Evolutionary conservation across 2,113 vertebrate species (phyloP), one percentile per base, ranked within the genome.

Genomic region (Aegithalos caudatus): DNA sequence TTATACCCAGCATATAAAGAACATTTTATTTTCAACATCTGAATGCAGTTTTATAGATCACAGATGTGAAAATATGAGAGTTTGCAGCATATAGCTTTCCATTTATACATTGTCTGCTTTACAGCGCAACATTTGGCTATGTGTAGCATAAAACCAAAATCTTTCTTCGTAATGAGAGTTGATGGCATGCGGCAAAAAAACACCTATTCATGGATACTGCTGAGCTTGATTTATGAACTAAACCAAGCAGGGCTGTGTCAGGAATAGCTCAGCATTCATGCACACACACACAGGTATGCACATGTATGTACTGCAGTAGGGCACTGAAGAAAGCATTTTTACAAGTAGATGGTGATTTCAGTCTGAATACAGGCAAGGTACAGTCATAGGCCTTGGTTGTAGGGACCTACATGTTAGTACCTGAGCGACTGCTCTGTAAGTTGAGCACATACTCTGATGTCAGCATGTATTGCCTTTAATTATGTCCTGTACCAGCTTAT

Each of bases 231-330:
- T 61, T 61, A 56, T n/a, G n/a, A 66, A 66, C 17, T 7, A 15
- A 37, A 65, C 15, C 21, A 53, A 86, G 25, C 22, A 56, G 17
- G 21, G 10, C 31, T 86, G 40, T 42, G 45, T 37, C 31, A 66
- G 42, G 6, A 80, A 29, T 8, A 76, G 27, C 12, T 76, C 44
- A 38, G 29, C 12, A 38, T 22, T 42, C 12, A 31, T n/a, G n/a
- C 3, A 2, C 1, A 4, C 24, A 4, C 58, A 15, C 8, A 33
- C 2, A 38, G 23, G 35, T 10, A 40, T 8, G 22, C 51, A 42
- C 2, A 21, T 9, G 19, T 7, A 21, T 1, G 5, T 22, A 33
- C 22, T 15, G 14, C 10, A 37, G 9, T 21, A 56, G 20, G 56
- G 10, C 19, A 47, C 53, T 0, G 0, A 71, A 23, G 20, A 84